A percentile compares a stretch with the other conserved stretches of the same genome.
Evolutionary conservation across 2,888 invertebrate genomes (phyloP).

Genomic region (Heteromurus nitidus): DNA sequence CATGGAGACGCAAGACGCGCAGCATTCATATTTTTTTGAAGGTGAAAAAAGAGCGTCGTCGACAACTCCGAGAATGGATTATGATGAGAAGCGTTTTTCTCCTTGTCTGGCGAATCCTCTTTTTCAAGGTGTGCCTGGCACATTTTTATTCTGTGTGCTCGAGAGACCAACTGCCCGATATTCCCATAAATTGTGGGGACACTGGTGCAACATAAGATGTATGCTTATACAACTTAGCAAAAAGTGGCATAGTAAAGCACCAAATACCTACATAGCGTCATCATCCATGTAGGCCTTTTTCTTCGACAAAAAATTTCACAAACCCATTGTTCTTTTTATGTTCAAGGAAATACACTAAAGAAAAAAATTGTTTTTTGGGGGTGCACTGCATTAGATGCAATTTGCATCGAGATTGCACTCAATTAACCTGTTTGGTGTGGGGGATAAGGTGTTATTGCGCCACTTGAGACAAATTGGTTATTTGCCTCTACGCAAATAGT

Average conservation of each 20-base stretch:
- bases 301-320: neutral
- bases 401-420: slow-evolving; percentile 12
- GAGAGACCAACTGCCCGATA: slow-evolving; percentile 34
- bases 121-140: slow-evolving; percentile 47
- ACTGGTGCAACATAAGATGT: neutral
- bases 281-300: neutral
- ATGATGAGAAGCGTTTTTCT: slow-evolving; percentile 2
- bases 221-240: no score
- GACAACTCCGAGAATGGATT: slow-evolving; percentile 6
- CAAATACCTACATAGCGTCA: no score
- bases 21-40: slow-evolving; percentile 8
- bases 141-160: slow-evolving; percentile 16
- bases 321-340: neutral
- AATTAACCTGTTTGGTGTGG: neutral
- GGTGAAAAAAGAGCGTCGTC: neutral
- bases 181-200: neutral
- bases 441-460: slow-evolving; percentile 5
- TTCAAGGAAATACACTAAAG: neutral
- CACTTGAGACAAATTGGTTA: slow-evolving; percentile 1
- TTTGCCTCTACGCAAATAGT: neutral
- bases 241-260: neutral
- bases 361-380: neutral
- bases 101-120: slow-evolving; percentile 28
- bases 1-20: no score
- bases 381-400: neutral